Evolutionary conservation across 2,113 vertebrate species (phyloP).

Genomic region (Salvelinus fontinalis): DNA sequence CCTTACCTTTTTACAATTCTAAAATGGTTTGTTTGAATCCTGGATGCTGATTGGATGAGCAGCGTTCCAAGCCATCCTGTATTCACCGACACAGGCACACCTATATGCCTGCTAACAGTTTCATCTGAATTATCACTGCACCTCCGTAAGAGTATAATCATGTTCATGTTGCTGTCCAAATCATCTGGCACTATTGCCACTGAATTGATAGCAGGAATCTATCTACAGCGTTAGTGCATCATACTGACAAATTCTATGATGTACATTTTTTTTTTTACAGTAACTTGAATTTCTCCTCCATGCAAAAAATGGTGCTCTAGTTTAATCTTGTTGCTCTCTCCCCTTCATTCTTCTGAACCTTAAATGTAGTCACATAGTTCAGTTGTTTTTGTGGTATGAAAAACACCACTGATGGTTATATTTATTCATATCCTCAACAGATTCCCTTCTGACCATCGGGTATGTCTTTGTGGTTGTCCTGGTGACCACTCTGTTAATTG

Average conservation of each 20-base stretch:
- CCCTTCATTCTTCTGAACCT: neutral
- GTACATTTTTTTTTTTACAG: too few relatives aligned
- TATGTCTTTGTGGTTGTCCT: neutral
- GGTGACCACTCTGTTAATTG: constrained; percentile 7
- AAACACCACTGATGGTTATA: neutral
- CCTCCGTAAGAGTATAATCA: neutral
- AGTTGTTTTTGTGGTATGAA: neutral
- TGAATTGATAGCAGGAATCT: too few relatives aligned
- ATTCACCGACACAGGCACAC: too few relatives aligned
- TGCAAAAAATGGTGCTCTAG: neutral
- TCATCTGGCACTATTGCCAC: too few relatives aligned
- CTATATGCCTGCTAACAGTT: too few relatives aligned
- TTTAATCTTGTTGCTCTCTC: neutral
- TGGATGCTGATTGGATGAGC: too few relatives aligned
- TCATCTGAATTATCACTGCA: too few relatives aligned
- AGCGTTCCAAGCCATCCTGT: too few relatives aligned
- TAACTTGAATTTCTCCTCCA: too few relatives aligned
- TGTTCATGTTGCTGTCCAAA: neutral
- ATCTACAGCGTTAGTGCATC: too few relatives aligned
- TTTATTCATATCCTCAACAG: constrained; percentile 22
- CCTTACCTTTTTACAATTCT: neutral
- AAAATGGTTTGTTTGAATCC: neutral
- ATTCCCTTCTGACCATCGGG: fast-evolving
- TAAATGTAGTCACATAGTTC: neutral
- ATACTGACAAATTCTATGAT: too few relatives aligned